Evolutionary conservation across 1,140 invertebrate species (phyloP), one percentile per base, ranked within the genome.

Genomic region (Hylyphantes graminicola): DNA sequence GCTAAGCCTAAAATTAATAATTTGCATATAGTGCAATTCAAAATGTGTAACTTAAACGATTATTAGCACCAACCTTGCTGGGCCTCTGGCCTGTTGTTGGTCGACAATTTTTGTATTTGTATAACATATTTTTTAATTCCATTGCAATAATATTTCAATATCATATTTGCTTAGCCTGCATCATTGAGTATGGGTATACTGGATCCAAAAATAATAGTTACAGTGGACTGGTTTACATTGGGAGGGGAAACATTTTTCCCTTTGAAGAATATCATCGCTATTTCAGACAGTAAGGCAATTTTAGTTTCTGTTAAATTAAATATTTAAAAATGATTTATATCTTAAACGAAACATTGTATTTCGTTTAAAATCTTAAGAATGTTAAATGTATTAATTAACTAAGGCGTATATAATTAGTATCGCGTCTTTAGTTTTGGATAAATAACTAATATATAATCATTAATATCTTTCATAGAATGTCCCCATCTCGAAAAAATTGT

Each of bases 131-230:
- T 35, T 35, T 2, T 2, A 35, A 2, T 2, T 35, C 5, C 35
- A 35, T 35, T 35, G 35, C 35, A 35, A 35, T 35, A 35, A 35
- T 35, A 35, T 35, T 35, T 35, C 5, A 35, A 35, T 35, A 35
- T 35, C 35, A 35, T 35, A 2, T 65, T 77, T 21, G 54, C 65
- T 10, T 55, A 81, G 78, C 10, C 67, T 50, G 53, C 78, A 13
- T 50, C 53, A 50, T 61, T 53, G 21, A 70, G 70, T 64, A 53
- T 81, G n/a, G 53, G 53, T 6, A 73, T 51, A 57, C 48, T 81
- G 55, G 68, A 81, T 11, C 67, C 78, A 7, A 81, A 81, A 51
- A 61, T 81, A 35, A 19, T 81, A 2, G 59, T 81, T 59, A 13
- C 57, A 0, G 12, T 81, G 0, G 78, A 81, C 19, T 48, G 63